Evolutionary conservation across 2,888 invertebrate species (phyloP), one percentile per base, ranked within the genome.

Genomic region (Eupeodes latifasciatus): DNA sequence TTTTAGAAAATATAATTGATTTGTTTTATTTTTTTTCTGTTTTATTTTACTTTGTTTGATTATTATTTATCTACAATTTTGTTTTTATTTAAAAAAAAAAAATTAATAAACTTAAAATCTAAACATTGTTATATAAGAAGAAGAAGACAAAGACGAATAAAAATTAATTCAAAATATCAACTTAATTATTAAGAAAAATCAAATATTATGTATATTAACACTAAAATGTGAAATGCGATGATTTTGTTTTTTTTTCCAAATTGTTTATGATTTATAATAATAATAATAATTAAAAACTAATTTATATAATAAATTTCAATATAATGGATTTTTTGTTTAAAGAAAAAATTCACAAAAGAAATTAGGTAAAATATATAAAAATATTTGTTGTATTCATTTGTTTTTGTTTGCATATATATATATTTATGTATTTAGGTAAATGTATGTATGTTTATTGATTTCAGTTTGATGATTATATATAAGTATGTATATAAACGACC

Each of bases 1-100:
- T 88, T 88, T 88, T 81, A 88, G 59, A 88, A 88, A 85, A 85
- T 85, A 88, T 88, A 84, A 75, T 88, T 81, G 77, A 61, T 77
- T 84, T 79, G 66, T 47, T 71, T 67, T 55, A 74, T 64, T 64
- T 75, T 40, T 77, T 14, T 79, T 83, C 75, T 78, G 53, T 74
- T 69, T 81, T 86, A 78, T 82, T 76, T 81, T 74, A 67, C 47
- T 67, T 83, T 59, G 53, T 53, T 79, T 53, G 36, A 55, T 79
- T 86, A 87, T 81, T 80, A 80, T 74, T 80, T 87, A 87, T 84
- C 81, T 84, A 87, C 83, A 87, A 77, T 83, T 75, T 71, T 55
- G 67, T 71, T 69, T 62, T 51, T 55, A 76, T 69, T 27, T 53
- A 66, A 66, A 55, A 27, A 55, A 55, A 55, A 66, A 61, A 40